A percentile compares a stretch with the other conserved stretches of the same genome.
These are phyloP conservation scores for Ormia ochracea DNA, from an alignment of 2,888 invertebrate genomes.

Conservation along the genomic window DNA sequence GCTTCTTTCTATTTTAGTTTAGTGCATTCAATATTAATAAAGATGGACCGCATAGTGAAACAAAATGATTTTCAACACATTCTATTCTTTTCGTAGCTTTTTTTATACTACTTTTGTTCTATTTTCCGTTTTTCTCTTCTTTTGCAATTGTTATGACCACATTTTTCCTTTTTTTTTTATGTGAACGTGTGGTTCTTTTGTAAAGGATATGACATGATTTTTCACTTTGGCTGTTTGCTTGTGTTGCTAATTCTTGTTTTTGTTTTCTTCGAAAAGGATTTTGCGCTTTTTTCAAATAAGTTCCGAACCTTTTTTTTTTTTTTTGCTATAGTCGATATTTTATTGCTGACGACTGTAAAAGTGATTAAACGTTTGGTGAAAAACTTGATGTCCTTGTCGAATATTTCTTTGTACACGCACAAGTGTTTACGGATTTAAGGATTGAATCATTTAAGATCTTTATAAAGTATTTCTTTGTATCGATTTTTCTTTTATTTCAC, in stretches of 20 bases:
- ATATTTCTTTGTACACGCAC: background rate
- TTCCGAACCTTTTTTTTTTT: too few species aligned
- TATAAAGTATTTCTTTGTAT: too few species aligned
- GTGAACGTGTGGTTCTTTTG: slow-evolving; percentile 2
- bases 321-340: slow-evolving; percentile 32
- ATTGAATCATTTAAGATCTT: too few species aligned
- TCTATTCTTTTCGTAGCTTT: background rate
- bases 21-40: background rate
- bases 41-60: background rate
- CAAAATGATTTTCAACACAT: background rate
- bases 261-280: slow-evolving; percentile 4
- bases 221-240: slow-evolving; percentile 42
- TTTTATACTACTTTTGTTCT: background rate
- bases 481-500: too few species aligned
- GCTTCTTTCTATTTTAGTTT: background rate
- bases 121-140: background rate
- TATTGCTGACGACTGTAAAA: slow-evolving; percentile 44
- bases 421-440: too few species aligned
- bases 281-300: too few species aligned
- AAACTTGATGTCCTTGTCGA: background rate
- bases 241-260: slow-evolving; percentile 39
- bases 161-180: background rate
- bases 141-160: background rate
- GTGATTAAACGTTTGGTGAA: background rate
- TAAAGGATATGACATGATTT: slow-evolving; percentile 31